A percentile compares a stretch with the other conserved stretches of the same genome.
These are phyloP conservation scores for Dynastes maya DNA, from an alignment of 2,888 invertebrate species.

Conservation along the genomic window DNA sequence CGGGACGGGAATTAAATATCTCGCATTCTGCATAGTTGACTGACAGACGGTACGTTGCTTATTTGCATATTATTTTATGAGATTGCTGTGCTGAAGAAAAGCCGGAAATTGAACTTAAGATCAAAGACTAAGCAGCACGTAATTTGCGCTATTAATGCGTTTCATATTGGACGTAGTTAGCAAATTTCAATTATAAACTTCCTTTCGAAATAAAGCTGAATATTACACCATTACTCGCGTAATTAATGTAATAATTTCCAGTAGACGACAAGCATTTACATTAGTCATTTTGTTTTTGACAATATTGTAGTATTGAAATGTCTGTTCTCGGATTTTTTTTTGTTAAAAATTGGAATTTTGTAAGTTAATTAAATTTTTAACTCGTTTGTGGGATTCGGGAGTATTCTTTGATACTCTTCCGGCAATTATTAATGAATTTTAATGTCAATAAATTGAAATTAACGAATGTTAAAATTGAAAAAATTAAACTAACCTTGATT, in stretches of 20 bases:
- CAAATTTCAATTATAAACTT: background rate
- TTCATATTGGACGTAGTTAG: background rate
- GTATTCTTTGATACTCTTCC: too few species aligned
- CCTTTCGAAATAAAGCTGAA: background rate
- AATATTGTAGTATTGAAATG: background rate
- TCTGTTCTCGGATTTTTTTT: background rate
- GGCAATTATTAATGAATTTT: too few species aligned
- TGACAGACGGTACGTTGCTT: slow-evolving; percentile 1
- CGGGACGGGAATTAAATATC: background rate
- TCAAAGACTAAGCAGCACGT: background rate
- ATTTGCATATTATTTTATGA: slow-evolving; percentile 20
- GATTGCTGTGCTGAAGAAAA: slow-evolving; percentile 7
- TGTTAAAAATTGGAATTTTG: too few species aligned
- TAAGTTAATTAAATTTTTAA: too few species aligned
- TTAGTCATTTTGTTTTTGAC: background rate
- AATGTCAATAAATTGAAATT: too few species aligned
- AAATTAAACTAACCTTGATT: too few species aligned
- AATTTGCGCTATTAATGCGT: background rate
- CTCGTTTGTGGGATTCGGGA: too few species aligned
- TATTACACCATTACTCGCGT: background rate
- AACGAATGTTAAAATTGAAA: too few species aligned
- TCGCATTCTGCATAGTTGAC: background rate
- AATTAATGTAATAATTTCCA: background rate
- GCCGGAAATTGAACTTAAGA: slow-evolving; percentile 1
- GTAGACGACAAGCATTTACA: background rate